Evolutionary conservation across 2,797 vertebrate species (phyloP).

Genomic region (Mastacembelus armatus): DNA sequence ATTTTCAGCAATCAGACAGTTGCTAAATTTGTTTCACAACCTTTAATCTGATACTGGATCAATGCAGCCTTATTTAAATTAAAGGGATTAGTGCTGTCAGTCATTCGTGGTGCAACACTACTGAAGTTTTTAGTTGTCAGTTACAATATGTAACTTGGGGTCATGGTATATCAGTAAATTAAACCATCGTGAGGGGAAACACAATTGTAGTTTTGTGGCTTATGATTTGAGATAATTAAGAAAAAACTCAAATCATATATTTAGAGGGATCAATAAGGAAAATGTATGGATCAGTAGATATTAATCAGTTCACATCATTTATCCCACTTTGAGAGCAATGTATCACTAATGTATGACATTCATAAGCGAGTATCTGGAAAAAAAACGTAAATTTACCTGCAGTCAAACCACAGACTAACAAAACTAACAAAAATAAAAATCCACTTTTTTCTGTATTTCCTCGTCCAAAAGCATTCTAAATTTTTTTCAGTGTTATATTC

Average conservation of each 20-base stretch:
- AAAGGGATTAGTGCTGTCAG: not conserved
- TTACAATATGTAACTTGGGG: not conserved
- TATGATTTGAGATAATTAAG: not conserved
- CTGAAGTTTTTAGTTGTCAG: not conserved
- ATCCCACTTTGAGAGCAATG: too few species aligned
- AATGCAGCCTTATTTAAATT: not conserved
- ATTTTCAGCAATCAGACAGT: not conserved
- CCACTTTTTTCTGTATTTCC: not conserved
- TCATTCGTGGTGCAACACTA: not conserved
- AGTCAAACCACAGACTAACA: not conserved
- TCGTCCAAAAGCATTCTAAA: conserved; percentile 3
- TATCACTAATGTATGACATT: not conserved
- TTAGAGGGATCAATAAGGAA: conserved; percentile 19
- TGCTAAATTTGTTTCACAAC: not conserved
- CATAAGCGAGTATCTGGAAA: not conserved
- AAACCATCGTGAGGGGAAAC: not conserved
- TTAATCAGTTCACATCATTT: too few species aligned
- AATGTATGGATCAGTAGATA: not conserved
- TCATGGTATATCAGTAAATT: not conserved
- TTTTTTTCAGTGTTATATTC: conserved; percentile 36
- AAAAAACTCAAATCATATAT: conserved; percentile 14
- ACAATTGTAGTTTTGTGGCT: not conserved
- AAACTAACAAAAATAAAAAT: conserved; percentile 11
- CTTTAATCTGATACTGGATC: not conserved
- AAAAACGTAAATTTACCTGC: not conserved